Conservation (phyloP, 2,113 vertebrate species). For the Perca fluviatilis region DNA sequence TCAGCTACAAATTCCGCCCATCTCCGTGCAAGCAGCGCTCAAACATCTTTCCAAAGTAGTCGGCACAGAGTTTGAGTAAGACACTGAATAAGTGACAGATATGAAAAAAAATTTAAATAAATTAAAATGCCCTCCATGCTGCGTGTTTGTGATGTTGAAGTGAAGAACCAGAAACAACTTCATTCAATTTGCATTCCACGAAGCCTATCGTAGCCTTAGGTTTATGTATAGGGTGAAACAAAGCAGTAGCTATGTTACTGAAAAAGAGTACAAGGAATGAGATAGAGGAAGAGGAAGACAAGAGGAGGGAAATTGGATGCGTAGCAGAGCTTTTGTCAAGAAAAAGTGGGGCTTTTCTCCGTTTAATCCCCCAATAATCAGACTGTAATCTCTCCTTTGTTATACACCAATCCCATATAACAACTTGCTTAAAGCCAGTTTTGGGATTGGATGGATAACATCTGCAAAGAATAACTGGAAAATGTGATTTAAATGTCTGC, state of each 20-base stretch:
- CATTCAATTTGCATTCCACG: no score
- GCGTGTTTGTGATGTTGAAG: no score
- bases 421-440: background rate
- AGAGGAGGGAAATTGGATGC: background rate
- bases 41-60: no score
- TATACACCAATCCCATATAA: constrained; percentile 7
- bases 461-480: background rate
- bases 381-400: constrained; percentile 56
- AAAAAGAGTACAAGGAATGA: background rate
- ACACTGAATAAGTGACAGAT: no score
- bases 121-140: no score
- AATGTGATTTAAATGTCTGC: constrained; percentile 6
- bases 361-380: constrained; percentile 32
- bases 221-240: background rate
- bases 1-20: no score
- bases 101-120: no score
- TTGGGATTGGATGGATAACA: background rate
- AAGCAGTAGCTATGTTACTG: background rate
- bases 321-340: constrained; percentile 15
- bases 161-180: no score
- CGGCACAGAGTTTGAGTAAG: no score
- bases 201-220: no score
- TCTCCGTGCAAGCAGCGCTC: no score
- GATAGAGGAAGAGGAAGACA: background rate
- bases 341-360: background rate